Base-by-base conservation (phyloP, 1,140 invertebrate species). In the Eurosta solidaginis region DNA sequence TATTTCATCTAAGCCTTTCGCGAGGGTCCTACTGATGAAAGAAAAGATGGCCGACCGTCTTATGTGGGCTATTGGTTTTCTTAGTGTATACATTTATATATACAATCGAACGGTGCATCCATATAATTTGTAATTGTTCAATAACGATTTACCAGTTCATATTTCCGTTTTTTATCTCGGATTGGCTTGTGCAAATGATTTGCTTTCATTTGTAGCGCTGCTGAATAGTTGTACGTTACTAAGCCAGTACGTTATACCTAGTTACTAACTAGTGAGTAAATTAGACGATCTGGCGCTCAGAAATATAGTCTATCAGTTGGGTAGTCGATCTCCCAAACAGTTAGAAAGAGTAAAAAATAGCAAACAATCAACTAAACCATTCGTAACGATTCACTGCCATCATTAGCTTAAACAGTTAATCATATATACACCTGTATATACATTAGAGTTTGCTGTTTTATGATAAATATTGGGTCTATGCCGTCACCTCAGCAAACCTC, bases 321-420 rank as follows among this genome's bases (percentile, higher is more conserved):
- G 5, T n/a, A 44, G 75, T 14, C 49, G 54, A 42, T 12, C 75
- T 54, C 7, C 36, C 68, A 74, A 25, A 33, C 68, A 74, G 68
- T 40, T 36, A 44, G 68, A 17, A 4, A 14, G n/a, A 47, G 14
- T 47, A 47, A 44, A 36, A 17, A 4, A 14, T 17, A 47, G 14
- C n/a, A 47, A 68, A 36, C 59, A 36, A 42, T 20, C 36, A 68
- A 68, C 59, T 68, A 68, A 68, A 68, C 59, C 59, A 40, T 68
- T 68, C 59, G 59, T n/a, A 40, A 68, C 59, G 59, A 68, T 40
- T 68, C 59, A 49, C 42, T 74, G 45, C 73, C 44, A 29, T 1
- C 22, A 25, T 20, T 47, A 25, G 40, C 12, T 47, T n/a, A 17
- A 27, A 44, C 40, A 27, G 10, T 17, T 33, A 44, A 5, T 4